Conservation (phyloP, 2,797 vertebrate genomes). For the Karalla daura region DNA sequence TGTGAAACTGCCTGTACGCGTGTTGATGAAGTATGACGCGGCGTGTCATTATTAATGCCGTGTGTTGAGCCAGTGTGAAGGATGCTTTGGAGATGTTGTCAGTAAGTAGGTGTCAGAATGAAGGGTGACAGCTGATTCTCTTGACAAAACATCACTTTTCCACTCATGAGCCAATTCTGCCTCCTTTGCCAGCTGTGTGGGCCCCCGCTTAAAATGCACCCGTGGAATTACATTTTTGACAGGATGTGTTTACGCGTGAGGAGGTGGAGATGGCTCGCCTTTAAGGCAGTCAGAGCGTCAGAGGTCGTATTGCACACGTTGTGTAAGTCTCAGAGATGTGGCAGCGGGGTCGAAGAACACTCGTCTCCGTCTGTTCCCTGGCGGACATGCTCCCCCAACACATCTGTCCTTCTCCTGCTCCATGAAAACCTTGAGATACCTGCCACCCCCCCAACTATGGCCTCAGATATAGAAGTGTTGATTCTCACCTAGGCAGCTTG, state of each 20-base stretch:
- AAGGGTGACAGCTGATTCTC: slow-evolving; percentile 43
- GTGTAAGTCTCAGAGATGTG: not conserved
- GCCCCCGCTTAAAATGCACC: slow-evolving; percentile 36
- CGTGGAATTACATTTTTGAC: slow-evolving; percentile 27
- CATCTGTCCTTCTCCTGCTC: no score
- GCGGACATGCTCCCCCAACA: no score
- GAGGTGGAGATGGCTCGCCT: slow-evolving; percentile 21
- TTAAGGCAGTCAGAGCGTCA: not conserved
- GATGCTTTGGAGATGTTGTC: slow-evolving; percentile 39
- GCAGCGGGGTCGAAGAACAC: no score
- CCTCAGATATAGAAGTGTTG: no score
- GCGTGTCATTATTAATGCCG: not conserved
- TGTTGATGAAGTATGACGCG: not conserved
- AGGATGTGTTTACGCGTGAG: slow-evolving; percentile 16
- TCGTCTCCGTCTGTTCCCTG: no score
- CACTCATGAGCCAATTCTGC: slow-evolving; percentile 16
- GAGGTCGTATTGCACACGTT: not conserved
- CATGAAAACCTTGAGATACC: no score
- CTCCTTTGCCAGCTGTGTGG: slow-evolving; percentile 28
- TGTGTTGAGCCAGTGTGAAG: slow-evolving; percentile 35
- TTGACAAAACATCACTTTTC: slow-evolving; percentile 45
- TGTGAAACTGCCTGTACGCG: slow-evolving; percentile 7
- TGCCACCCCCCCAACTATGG: no score
- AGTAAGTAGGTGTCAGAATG: slow-evolving; percentile 34
- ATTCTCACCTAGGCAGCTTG: no score